These are phyloP conservation scores for Drosophila lacicola DNA, from an alignment of 2,888 invertebrate genomes.

Conservation along the genomic window DNA sequence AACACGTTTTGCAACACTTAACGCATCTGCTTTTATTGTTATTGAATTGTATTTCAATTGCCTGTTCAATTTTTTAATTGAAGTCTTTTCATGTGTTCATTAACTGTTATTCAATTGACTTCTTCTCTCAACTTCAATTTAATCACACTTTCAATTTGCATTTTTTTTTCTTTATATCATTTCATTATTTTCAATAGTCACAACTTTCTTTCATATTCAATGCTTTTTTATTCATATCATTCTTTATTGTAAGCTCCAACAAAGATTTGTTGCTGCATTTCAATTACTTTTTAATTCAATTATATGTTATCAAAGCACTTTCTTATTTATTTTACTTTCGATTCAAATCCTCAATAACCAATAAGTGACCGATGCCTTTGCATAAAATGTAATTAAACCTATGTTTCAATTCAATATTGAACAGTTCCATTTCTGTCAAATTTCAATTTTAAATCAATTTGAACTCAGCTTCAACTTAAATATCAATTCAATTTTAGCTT, in stretches of 20 bases:
- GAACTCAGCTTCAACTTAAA: background rate
- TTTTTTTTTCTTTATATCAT: background rate
- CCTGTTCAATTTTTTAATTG: conserved; percentile 15
- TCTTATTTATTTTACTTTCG: conserved; percentile 1
- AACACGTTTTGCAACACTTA: conserved; percentile 5
- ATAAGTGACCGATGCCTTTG: background rate
- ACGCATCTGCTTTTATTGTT: background rate
- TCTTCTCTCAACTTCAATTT: conserved; percentile 1
- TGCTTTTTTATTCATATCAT: background rate
- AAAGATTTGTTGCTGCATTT: too few relatives aligned
- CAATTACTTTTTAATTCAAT: too few relatives aligned
- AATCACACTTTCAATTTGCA: conserved; percentile 14
- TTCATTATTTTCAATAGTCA: conserved; percentile 1
- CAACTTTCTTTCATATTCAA: conserved; percentile 32
- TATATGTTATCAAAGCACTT: too few relatives aligned
- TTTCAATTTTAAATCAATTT: background rate
- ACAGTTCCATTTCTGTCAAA: background rate
- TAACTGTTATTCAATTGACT: conserved; percentile 6
- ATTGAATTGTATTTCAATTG: conserved; percentile 19
- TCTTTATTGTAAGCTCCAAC: too few relatives aligned
- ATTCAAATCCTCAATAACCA: background rate
- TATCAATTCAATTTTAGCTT: background rate
- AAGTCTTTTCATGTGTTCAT: conserved; percentile 5
- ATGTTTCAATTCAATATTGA: background rate
- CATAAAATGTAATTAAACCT: background rate